Evolutionary conservation across 1,140 invertebrate species (phyloP).

Genomic region (Heliconius melpomene): DNA sequence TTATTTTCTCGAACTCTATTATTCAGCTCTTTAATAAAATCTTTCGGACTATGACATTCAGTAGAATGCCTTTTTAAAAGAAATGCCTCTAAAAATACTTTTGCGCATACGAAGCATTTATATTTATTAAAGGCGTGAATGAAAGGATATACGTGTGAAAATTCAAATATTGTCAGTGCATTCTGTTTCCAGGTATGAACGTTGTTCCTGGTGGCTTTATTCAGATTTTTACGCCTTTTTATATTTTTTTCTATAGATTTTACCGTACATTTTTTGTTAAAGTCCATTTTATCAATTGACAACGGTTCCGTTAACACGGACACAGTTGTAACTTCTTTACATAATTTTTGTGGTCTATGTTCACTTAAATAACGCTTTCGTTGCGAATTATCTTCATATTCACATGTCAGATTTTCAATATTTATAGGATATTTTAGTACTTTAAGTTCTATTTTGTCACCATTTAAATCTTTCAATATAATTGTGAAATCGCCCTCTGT

Average conservation of each 20-base stretch:
- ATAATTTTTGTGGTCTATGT: not conserved
- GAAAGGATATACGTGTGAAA: conserved; percentile 64
- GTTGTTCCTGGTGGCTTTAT: not conserved
- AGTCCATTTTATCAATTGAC: conserved; percentile 30
- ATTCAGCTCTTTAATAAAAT: conserved; percentile 49
- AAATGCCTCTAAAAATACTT: conserved; percentile 50
- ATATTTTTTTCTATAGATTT: conserved; percentile 41
- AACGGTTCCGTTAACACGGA: conserved; percentile 51
- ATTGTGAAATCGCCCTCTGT: conserved; percentile 58
- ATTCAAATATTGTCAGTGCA: conserved; percentile 59
- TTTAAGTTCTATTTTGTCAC: conserved; percentile 51
- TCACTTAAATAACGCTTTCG: not conserved
- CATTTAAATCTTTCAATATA: conserved; percentile 58
- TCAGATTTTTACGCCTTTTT: conserved; percentile 24
- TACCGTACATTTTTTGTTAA: conserved; percentile 21
- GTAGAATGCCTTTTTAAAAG: conserved; percentile 52
- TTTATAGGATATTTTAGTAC: conserved; percentile 56
- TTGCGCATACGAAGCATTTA: conserved; percentile 62
- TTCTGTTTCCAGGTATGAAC: conserved; percentile 55
- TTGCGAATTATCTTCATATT: conserved; percentile 40
- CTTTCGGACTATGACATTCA: conserved; percentile 47
- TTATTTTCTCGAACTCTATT: conserved; percentile 55
- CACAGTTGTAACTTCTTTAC: conserved; percentile 27
- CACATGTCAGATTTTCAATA: conserved; percentile 46
- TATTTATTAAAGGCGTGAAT: conserved; percentile 59